Evolutionary conservation across 2,888 invertebrate species (phyloP).

Genomic region (Callinectes sapidus): DNA sequence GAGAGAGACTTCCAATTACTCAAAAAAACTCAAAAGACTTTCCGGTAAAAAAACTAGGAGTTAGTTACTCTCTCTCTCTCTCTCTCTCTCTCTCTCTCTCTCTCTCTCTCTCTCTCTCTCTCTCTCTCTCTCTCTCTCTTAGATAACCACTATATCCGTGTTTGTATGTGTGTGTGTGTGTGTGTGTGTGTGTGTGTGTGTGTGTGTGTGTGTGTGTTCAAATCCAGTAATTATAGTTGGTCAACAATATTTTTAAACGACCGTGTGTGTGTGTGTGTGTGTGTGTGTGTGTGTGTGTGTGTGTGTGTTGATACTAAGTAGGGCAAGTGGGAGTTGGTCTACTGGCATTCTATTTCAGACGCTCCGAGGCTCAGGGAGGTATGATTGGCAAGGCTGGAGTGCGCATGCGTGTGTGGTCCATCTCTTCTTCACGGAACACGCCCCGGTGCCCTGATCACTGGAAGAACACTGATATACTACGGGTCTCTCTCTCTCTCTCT

Average conservation of each 20-base stretch:
- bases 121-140: no score
- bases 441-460: background rate
- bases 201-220: slow-evolving; percentile 16
- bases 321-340: background rate
- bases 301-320: background rate
- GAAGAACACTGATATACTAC: no score
- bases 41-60: background rate
- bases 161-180: background rate
- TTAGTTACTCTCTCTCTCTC: background rate
- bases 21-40: background rate
- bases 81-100: background rate
- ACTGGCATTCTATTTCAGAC: background rate
- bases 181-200: background rate
- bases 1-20: background rate
- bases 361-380: background rate
- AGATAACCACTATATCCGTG: no score
- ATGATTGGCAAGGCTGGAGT: background rate
- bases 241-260: no score
- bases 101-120: background rate
- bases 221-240: no score
- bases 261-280: slow-evolving; percentile 4
- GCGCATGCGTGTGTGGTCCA: background rate
- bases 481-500: no score
- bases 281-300: slow-evolving; percentile 17
- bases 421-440: background rate